Conservation (phyloP, 2,797 vertebrate genomes). For the Oceanodroma leucorhoa region DNA sequence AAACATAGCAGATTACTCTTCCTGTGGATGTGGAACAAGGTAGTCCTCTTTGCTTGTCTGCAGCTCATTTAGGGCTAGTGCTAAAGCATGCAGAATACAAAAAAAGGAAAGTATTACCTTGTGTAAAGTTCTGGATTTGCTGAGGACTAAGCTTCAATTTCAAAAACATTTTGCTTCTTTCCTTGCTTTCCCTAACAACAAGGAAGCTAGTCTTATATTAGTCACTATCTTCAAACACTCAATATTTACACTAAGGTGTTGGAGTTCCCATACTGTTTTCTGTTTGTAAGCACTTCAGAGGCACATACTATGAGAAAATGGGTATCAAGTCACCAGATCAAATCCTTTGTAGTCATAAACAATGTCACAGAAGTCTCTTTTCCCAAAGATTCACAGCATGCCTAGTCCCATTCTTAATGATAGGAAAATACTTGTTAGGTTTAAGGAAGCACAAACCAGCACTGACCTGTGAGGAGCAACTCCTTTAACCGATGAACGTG, state of each 20-base stretch:
- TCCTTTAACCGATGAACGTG: neutral
- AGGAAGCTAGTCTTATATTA: neutral
- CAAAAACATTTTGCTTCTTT: neutral
- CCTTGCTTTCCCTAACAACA: neutral
- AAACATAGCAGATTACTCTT: neutral
- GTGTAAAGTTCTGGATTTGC: neutral
- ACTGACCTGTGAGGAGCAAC: neutral
- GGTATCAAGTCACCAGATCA: neutral
- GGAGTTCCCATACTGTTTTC: neutral
- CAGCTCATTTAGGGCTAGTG: neutral
- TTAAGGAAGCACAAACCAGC: neutral
- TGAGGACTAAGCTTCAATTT: conserved; percentile 18
- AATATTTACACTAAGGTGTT: neutral
- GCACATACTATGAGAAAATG: neutral
- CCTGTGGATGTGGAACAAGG: neutral
- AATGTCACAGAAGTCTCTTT: neutral
- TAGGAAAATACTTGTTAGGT: neutral
- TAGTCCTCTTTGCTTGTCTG: neutral
- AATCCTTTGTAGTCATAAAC: neutral
- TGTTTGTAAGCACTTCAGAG: neutral
- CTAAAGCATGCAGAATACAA: neutral
- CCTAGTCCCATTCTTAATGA: neutral
- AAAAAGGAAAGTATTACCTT: neutral
- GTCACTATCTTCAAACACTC: neutral
- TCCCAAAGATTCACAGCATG: neutral